Conservation (phyloP, 2,888 invertebrate species). For the Euzetes globulus region DNA sequence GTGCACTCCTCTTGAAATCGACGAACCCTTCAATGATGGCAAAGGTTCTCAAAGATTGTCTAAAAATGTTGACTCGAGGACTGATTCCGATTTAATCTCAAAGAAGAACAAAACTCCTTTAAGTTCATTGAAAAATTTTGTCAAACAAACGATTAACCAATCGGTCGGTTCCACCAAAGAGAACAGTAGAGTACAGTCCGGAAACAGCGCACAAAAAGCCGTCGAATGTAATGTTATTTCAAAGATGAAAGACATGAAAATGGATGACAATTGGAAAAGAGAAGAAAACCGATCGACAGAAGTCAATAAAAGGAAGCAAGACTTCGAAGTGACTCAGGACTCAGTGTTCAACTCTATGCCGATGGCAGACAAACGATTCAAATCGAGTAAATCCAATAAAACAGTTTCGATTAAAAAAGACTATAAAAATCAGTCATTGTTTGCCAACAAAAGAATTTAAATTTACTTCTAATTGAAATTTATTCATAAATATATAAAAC, state of each 20-base stretch:
- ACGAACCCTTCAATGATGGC: neutral
- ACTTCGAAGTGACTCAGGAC: slow-evolving; percentile 11
- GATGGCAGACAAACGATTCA: neutral
- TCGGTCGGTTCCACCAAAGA: neutral
- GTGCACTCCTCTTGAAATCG: neutral
- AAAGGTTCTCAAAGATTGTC: neutral
- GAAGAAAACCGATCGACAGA: too few species aligned
- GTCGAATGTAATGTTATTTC: neutral
- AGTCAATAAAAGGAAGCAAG: neutral
- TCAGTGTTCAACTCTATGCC: neutral
- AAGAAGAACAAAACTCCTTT: neutral
- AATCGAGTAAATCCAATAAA: slow-evolving; percentile 6
- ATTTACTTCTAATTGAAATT: too few species aligned
- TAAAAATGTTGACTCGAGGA: neutral
- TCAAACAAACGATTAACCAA: neutral
- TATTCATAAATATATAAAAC: too few species aligned
- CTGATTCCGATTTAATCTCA: neutral
- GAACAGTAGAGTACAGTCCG: neutral
- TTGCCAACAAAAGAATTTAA: too few species aligned
- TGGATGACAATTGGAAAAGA: neutral
- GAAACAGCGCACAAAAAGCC: neutral
- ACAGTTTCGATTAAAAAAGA: neutral
- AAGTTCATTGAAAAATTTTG: neutral
- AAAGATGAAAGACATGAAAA: neutral
- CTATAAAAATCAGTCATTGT: neutral